Base-by-base conservation (phyloP, 2,797 vertebrate species). In the Potorous gilbertii region DNA sequence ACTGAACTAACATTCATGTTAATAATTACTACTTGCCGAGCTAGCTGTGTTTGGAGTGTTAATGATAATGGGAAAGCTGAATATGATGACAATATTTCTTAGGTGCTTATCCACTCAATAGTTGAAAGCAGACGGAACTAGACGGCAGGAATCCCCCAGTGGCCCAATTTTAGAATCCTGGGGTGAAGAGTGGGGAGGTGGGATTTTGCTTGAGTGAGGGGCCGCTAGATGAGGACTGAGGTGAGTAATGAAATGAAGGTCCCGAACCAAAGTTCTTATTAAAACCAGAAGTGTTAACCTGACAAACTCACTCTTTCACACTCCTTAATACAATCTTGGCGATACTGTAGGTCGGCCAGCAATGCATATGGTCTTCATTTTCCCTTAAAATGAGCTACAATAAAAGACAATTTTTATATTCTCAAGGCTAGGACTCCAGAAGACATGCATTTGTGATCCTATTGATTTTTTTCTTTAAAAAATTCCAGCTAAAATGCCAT, bases 1-100 rank as follows among this genome's bases (percentile, higher is more conserved):
- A 96, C 96, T 95, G 93, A 98, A 95, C 90, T 97, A 97, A 97
- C 55, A 94, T 95, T 95, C 95, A 34, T 96, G 93, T 96, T 96
- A 96, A 96, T 97, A 98, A 98, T 98, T 97, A 97, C 96, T 89
- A 96, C 95, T 97, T 95, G 92, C 93, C 95, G 87, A 94, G 92
- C 94, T 98, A 93, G 93, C 96, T 98, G 96, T 96, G 93, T 97
- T 96, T 91, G 56, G 94, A 50, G 95, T 96, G 93, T 96, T 97
- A 94, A 97, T 95, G 96, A 96, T 96, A 95, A 95, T 56, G 5
- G 90, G 93, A 94, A 95, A 93, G 95, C 56, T 96, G 95, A 98
- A 97, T 95, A 59, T 62, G 55, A 89, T 95, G 96, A 95, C 92
- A 95, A 56, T 96, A 95, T 97, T 97, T 97, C 98, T 94, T 94